Evolutionary conservation across 2,888 invertebrate species (phyloP), one percentile per base, ranked within the genome.

Genomic region (Heliconius ismenius): DNA sequence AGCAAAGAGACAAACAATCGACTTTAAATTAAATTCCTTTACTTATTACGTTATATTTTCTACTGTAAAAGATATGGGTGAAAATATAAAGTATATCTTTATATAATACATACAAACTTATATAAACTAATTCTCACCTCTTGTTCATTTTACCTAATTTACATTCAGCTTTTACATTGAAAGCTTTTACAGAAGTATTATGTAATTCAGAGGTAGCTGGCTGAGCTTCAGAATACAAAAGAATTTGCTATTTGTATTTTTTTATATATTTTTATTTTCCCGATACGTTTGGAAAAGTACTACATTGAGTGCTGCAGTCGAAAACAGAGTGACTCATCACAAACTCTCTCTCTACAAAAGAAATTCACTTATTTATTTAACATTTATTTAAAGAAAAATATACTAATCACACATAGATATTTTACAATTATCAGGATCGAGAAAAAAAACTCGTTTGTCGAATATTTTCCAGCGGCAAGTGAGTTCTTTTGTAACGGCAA

Each of bases 401-500:
- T 24, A 24, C 3, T 39, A 39, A 65, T 67, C n/a, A 24, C 13
- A 3, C n/a, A 39, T 39, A 67, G 39, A 24, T 43, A 15, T 24
- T 39, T 43, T 43, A 67, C 39, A 62, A 43, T 73, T 73, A 73
- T 4, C 24, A 62, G 36, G 36, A 24, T 24, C 60, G 39, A 63
- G 26, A 36, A 72, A 75, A 70, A 76, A 58, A 79, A 79, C 79
- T 77, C 74, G 77, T 79, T 77, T 68, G 60, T 58, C 73, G 32
- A 73, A 74, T 63, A 68, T 73, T 73, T 79, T 76, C 72, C 63
- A 54, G 54, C 72, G 73, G 74, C 76, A 73, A 73, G 73, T 73
- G 62, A 76, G 75, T 76, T 79, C 77, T 60, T 73, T 79, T 79
- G 76, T 79, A 76, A 79, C 75, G 75, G 79, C 76, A 68, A 75